Evolutionary conservation across 2,888 invertebrate species (phyloP), one percentile per base, ranked within the genome.

Genomic region (Archips crataeganus): DNA sequence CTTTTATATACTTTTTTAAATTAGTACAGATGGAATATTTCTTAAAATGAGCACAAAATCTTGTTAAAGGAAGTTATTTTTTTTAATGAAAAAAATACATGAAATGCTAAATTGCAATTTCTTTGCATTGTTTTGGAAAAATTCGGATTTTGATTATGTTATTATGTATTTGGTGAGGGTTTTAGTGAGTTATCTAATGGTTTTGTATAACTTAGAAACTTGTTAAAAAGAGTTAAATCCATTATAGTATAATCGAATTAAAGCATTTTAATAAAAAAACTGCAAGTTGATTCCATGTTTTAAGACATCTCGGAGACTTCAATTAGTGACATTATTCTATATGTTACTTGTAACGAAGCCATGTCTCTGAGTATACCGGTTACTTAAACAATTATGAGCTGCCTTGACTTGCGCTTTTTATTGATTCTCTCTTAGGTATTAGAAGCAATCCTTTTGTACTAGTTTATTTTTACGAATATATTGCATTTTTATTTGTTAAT

Each of bases 401-500:
- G 23, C 23, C 23, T 23, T 23, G 15, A 15, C 51, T 54, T 15
- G 51, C 15, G 8, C 15, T 54, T 49, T n/a, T 49, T 49, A 49
- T 49, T 54, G 9, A 23, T 54, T 54, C 2, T 15, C 54, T 54
- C 54, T n/a, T n/a, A 49, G 54, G 45, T 13, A 45, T 10, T 42
- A 3, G 62, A 23, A 13, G 39, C 36, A 67, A 67, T 67, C 51
- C 51, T 80, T 84, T 82, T 86, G 79, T 87, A 84, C 80, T 84
- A 82, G 80, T 82, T 84, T 85, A 78, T 77, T 79, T 85, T 87
- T 89, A 88, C 85, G 77, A 85, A 85, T 85, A 79, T 87, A 87
- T 85, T 83, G 83, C 84, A 83, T 85, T 87, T 87, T 73, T 71
- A 60, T 71, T 85, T 85, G 85, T 87, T 87, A 80, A 90, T 90